These are phyloP conservation scores for Drosophila tripunctata DNA, from an alignment of 2,888 invertebrate genomes.

Conservation along the genomic window DNA sequence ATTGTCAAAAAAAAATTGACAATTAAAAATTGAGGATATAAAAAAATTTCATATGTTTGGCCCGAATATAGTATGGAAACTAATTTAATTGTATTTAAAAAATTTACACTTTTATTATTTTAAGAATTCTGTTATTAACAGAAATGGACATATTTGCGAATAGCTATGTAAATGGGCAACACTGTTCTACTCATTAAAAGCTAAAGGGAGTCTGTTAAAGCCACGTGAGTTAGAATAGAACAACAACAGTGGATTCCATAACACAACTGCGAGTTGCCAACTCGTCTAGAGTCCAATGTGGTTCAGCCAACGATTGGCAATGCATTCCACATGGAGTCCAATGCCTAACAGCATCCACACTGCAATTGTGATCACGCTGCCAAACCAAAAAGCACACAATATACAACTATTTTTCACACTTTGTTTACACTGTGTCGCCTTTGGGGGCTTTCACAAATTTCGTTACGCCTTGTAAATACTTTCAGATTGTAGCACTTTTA, in stretches of 20 bases:
- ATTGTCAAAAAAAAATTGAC: no score
- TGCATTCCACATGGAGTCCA: not conserved
- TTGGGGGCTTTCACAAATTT: slow-evolving; percentile 45
- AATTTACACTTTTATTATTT: no score
- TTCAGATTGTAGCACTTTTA: slow-evolving; percentile 20
- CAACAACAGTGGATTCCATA: not conserved
- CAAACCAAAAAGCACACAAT: not conserved
- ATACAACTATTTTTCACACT: slow-evolving; percentile 32
- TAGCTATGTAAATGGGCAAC: no score
- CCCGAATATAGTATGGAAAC: no score
- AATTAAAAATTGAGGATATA: no score
- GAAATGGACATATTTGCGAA: no score
- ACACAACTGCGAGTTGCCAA: not conserved
- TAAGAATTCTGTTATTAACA: no score
- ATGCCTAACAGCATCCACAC: not conserved
- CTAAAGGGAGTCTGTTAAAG: not conserved
- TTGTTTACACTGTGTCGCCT: slow-evolving; percentile 45
- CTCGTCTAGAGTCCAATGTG: not conserved
- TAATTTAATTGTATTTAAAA: no score
- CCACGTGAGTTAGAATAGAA: not conserved
- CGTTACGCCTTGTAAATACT: slow-evolving; percentile 44
- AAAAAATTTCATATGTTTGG: no score
- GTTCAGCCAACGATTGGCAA: not conserved
- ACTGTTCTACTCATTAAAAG: not conserved
- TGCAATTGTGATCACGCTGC: slow-evolving; percentile 18